These are phyloP conservation scores for Desmodus rotundus DNA, from an alignment of 2,113 vertebrate species.

Conservation along the genomic window DNA sequence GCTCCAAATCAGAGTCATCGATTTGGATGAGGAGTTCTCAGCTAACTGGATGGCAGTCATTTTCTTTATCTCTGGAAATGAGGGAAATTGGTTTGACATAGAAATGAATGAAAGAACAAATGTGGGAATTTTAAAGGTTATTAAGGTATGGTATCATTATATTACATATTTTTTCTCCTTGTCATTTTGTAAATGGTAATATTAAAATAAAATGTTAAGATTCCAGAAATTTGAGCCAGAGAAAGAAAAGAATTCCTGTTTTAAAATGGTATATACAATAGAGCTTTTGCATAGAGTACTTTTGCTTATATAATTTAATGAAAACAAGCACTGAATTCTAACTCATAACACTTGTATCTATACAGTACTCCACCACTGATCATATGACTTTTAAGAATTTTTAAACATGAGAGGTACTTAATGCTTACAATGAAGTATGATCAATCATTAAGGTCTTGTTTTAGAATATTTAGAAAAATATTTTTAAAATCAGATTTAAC, in stretches of 20 bases:
- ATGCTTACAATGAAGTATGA: neutral
- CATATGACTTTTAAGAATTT: neutral
- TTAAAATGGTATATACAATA: neutral
- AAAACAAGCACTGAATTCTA: neutral
- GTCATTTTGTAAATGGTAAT: neutral
- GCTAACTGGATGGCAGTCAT: constrained; percentile 82
- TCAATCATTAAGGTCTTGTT: neutral
- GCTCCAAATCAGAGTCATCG: constrained; percentile 81
- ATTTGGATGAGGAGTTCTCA: constrained; percentile 79
- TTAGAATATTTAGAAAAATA: neutral
- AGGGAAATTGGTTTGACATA: constrained; percentile 86
- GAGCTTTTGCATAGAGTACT: neutral
- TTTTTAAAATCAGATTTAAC: neutral
- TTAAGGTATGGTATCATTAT: constrained; percentile 66
- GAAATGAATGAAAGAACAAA: constrained; percentile 85
- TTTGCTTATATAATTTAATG: neutral
- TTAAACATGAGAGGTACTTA: neutral
- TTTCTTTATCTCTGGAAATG: constrained; percentile 86
- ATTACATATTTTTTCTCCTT: neutral
- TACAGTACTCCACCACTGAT: neutral
- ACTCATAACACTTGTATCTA: neutral
- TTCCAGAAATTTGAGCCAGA: neutral
- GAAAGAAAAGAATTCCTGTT: neutral
- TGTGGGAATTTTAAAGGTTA: constrained; percentile 84
- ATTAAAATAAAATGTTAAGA: neutral